These are phyloP conservation scores for Lumbricus terrestris DNA, from an alignment of 2,888 invertebrate species.

Conservation along the genomic window DNA sequence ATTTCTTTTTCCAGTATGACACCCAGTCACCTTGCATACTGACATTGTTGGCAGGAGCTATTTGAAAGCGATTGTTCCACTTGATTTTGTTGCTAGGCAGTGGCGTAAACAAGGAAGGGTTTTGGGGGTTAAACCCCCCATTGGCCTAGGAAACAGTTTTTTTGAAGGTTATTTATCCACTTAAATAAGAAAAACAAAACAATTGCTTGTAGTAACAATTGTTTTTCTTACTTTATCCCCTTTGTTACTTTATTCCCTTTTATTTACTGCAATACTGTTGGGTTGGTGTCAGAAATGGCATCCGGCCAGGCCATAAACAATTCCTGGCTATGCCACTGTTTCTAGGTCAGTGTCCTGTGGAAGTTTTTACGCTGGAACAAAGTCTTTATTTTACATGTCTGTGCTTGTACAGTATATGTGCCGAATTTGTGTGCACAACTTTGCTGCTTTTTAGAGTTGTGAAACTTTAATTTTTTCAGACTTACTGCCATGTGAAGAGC, in stretches of 20 bases:
- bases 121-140: no score
- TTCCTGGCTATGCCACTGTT: no score
- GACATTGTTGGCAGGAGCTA: neutral
- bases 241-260: no score
- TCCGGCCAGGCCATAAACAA: no score
- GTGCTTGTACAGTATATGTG: neutral
- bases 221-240: no score
- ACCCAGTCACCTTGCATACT: neutral
- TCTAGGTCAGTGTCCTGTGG: neutral
- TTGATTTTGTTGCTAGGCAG: neutral
- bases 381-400: neutral
- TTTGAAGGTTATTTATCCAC: no score
- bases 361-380: neutral
- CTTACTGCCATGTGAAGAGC: neutral
- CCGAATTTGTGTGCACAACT: neutral
- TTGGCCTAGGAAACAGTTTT: no score
- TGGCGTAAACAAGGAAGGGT: no score
- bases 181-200: no score
- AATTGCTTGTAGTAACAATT: no score
- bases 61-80: neutral
- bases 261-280: no score
- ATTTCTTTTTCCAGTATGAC: neutral
- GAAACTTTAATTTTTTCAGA: neutral
- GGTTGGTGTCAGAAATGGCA: no score
- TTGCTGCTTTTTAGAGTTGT: neutral